These are phyloP conservation scores for Columbina picui DNA, from an alignment of 2,113 vertebrate species.

Conservation along the genomic window DNA sequence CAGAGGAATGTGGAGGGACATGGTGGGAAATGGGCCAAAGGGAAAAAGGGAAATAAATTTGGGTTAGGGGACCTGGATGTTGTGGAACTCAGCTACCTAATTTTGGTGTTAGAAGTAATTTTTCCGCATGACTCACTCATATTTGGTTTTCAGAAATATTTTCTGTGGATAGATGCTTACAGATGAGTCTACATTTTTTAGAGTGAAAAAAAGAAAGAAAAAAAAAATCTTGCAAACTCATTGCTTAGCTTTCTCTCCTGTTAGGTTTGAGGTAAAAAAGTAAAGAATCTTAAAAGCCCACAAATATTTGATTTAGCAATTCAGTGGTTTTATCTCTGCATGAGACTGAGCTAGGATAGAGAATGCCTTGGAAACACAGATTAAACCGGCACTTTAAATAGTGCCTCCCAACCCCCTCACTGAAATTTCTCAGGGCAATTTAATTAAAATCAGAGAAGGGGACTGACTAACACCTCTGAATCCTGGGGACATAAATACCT, in stretches of 20 bases:
- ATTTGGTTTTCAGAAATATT: constrained; percentile 39
- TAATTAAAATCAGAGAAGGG: constrained; percentile 25
- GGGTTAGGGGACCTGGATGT: neutral
- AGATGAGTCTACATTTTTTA: constrained; percentile 10
- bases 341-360: constrained; percentile 22
- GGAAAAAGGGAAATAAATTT: constrained; percentile 6
- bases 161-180: neutral
- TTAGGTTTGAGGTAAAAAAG: constrained; percentile 50
- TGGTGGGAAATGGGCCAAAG: neutral
- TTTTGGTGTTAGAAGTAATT: neutral
- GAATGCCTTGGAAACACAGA: constrained; percentile 45
- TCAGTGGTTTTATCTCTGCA: constrained; percentile 63
- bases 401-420: neutral
- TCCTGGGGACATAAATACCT: neutral
- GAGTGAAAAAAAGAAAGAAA: neutral
- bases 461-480: constrained; percentile 2
- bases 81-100: neutral
- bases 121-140: constrained; percentile 18
- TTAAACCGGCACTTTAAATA: constrained; percentile 50
- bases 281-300: constrained; percentile 58
- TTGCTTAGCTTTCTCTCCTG: constrained; percentile 46
- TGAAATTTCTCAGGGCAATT: constrained; percentile 43
- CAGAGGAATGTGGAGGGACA: neutral
- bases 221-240: constrained; percentile 21
- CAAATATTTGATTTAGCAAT: constrained; percentile 58